A percentile compares a stretch with the other conserved stretches of the same genome.
Conservation (phyloP, 2,113 vertebrate genomes). For the Macrotis lagotis region DNA sequence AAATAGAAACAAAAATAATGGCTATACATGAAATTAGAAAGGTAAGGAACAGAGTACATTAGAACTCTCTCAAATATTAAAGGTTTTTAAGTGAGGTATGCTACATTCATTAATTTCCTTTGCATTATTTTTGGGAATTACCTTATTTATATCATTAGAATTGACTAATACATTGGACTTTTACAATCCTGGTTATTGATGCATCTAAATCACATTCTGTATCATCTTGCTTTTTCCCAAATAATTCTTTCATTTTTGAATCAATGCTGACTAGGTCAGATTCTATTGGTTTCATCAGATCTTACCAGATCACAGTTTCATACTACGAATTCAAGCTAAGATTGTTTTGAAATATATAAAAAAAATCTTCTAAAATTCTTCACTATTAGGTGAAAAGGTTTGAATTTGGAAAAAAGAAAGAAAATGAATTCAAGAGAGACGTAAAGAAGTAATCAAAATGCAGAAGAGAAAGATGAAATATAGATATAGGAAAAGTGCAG, state of each 20-base stretch:
- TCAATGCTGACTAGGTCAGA: neutral
- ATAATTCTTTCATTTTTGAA: neutral
- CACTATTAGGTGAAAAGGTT: neutral
- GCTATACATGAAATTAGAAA: neutral
- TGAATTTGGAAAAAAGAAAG: slow-evolving; percentile 16
- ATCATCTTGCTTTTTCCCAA: slow-evolving; percentile 29
- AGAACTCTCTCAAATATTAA: slow-evolving; percentile 6
- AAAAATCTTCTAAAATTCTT: neutral
- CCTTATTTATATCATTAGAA: neutral
- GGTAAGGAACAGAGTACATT: neutral
- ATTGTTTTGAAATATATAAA: slow-evolving; percentile 8
- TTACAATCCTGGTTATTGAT: neutral
- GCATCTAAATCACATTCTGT: neutral
- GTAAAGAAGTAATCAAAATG: slow-evolving; percentile 21
- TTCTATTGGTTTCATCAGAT: neutral
- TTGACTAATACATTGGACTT: neutral
- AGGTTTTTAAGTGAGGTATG: neutral
- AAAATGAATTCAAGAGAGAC: neutral
- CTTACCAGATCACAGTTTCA: neutral
- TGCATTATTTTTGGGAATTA: slow-evolving; percentile 8
- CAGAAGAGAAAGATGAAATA: slow-evolving; percentile 14
- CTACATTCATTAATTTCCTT: slow-evolving; percentile 2
- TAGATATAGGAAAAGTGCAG: neutral
- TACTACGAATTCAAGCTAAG: neutral
- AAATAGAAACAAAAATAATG: neutral